Evolutionary conservation across 2,113 vertebrate genomes (phyloP).

Genomic region (Sapajus apella): DNA sequence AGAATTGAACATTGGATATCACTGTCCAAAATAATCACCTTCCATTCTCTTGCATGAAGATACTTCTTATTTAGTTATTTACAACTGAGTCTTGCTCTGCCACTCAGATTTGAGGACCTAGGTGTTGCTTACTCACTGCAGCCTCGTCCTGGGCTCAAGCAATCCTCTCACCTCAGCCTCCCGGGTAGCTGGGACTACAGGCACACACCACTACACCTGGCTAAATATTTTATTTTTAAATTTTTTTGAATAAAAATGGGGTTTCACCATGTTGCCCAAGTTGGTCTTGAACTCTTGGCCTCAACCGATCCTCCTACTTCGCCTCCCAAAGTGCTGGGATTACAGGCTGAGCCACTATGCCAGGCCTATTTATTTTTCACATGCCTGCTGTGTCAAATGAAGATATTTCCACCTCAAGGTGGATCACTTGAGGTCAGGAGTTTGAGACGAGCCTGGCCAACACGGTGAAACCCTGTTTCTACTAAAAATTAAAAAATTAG

Average conservation of each 20-base stretch:
- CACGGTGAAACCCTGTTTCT: too few species aligned
- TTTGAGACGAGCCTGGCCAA: too few species aligned
- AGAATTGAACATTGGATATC: neutral
- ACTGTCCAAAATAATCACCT: neutral
- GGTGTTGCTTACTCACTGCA: neutral
- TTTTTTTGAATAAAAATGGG: neutral
- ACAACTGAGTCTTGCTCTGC: neutral
- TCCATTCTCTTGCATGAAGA: neutral
- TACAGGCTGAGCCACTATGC: too few species aligned
- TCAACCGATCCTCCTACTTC: neutral
- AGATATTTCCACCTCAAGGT: too few species aligned
- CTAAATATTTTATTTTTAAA: too few species aligned
- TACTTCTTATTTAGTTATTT: neutral
- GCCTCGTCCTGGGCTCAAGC: neutral
- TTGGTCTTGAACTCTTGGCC: neutral
- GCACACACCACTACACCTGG: too few species aligned
- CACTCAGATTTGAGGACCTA: neutral
- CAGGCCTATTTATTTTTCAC: too few species aligned
- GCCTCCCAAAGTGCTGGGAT: neutral
- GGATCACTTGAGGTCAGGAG: too few species aligned
- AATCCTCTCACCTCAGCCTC: too few species aligned
- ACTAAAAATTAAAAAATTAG: too few species aligned
- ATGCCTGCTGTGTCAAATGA: too few species aligned
- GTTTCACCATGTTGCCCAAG: neutral
- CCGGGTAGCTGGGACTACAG: too few species aligned